Base-by-base conservation (phyloP, 2,888 invertebrate genomes). In the Branchipolynoe longqiensis region DNA sequence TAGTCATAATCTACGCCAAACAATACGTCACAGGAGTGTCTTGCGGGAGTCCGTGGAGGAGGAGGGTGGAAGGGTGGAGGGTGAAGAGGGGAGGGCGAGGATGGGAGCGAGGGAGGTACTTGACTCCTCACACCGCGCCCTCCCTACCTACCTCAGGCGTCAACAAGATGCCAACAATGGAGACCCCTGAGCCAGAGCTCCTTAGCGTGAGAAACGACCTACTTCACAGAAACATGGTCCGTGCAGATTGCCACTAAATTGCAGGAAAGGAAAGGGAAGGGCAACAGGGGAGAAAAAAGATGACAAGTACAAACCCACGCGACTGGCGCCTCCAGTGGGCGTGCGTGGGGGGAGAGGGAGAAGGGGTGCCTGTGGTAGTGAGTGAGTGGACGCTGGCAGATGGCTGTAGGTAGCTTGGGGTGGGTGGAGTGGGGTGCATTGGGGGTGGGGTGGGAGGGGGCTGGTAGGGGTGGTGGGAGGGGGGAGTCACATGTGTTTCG, bases 181-280 rank as follows among this genome's bases (percentile, higher is more conserved):
- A 14, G 62, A 12, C 38, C 38, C 18, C 69, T 38, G 69, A 18
- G 62, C 36, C 22, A 18, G 18, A 38, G n/a, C 69, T 69, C 12
- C 69, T 69, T 69, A 69, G 69, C 69, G 78, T 78, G 78, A 78
- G 54, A 48, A 78, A 78, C 78, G 78, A 78, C 78, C 78, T 78
- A 48, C 78, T 78, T 78, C 78, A 78, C 48, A 78, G 48, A 78
- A 78, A 78, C 48, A 48, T 78, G 33, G 78, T 12, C 48, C 48
- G 28, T 22, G 28, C 78, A 48, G 54, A 78, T 78, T 78, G 78
- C n/a, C 78, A 48, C 48, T 78, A 78, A 78, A 78, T 78, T 54
- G 78, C 48, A 31, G 48, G 54, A 78, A 69, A 69, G 69, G 69
- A 22, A n/a, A n/a, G n/a, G n/a, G n/a, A n/a, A n/a, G n/a, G n/a